A percentile compares a stretch with the other conserved stretches of the same genome.
These are phyloP conservation scores for Anguilla marmorata DNA, from an alignment of 2,797 vertebrate species.

Conservation along the genomic window DNA sequence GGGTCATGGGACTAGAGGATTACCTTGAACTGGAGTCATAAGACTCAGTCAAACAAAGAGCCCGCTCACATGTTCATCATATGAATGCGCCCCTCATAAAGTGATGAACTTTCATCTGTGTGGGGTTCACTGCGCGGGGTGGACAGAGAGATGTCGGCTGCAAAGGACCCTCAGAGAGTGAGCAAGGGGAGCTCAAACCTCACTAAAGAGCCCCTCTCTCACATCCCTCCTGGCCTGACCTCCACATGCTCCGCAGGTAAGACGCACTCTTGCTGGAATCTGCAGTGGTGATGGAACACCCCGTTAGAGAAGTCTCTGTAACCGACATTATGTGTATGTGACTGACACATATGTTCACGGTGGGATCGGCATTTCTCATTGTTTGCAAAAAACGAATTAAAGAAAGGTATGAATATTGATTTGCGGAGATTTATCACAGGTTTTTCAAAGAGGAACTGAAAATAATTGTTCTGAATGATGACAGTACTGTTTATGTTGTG, in stretches of 20 bases:
- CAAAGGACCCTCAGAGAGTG: conserved; percentile 51
- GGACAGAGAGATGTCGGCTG: conserved; percentile 37
- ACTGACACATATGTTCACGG: background rate
- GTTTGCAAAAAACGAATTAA: background rate
- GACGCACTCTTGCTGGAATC: background rate
- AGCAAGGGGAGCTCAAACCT: background rate
- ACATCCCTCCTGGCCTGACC: background rate
- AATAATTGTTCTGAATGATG: background rate
- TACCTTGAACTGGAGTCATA: conserved; percentile 96
- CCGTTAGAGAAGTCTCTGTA: background rate
- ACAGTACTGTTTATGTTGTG: background rate
- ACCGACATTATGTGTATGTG: background rate
- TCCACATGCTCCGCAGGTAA: background rate
- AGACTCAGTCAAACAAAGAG: conserved; percentile 83
- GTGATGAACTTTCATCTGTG: conserved; percentile 80
- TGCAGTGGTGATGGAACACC: background rate
- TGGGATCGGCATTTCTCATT: background rate
- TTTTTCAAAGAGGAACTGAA: background rate
- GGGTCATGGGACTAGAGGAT: conserved; percentile 96
- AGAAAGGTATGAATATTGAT: background rate
- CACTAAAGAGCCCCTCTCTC: background rate
- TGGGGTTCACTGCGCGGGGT: conserved; percentile 67
- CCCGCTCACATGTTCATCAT: conserved; percentile 92
- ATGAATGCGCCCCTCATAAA: conserved; percentile 91
- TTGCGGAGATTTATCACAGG: background rate